Conservation (phyloP, 2,888 invertebrate species). For the Agrochola lota region DNA sequence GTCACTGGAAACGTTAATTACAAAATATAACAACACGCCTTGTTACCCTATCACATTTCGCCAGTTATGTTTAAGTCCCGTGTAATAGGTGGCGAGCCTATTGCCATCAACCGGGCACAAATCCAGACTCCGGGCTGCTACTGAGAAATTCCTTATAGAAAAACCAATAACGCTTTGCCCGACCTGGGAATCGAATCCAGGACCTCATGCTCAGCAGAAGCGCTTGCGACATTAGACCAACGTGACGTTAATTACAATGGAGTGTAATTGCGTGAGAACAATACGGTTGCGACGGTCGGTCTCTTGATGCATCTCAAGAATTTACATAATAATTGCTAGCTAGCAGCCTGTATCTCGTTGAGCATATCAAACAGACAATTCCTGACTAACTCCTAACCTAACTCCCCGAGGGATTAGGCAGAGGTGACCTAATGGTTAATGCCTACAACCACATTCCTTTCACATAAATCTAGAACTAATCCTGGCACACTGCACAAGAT, state of each 20-base stretch:
- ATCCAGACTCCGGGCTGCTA: not conserved
- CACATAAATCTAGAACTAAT: slow-evolving; percentile 5
- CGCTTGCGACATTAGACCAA: not conserved
- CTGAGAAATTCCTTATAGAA: not conserved
- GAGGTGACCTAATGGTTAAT: slow-evolving; percentile 1
- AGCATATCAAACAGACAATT: not conserved
- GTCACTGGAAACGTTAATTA: not conserved
- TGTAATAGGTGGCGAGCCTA: not conserved
- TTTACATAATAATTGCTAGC: not conserved
- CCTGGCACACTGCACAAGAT: not conserved
- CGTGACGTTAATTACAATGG: not conserved
- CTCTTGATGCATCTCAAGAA: not conserved
- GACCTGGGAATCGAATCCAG: not conserved
- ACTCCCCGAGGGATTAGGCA: too few relatives aligned
- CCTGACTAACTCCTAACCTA: too few relatives aligned
- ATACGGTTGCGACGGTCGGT: not conserved
- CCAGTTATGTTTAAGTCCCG: not conserved
- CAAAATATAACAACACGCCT: not conserved
- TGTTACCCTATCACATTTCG: too few relatives aligned
- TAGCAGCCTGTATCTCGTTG: too few relatives aligned
- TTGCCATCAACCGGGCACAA: not conserved
- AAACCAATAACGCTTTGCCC: too few relatives aligned
- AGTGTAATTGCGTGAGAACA: not conserved
- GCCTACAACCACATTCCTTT: not conserved
- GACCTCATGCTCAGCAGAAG: not conserved